A percentile compares a stretch with the other conserved stretches of the same genome.
Evolutionary conservation across 2,113 vertebrate genomes (phyloP).

Genomic region (Microtus montanus): DNA sequence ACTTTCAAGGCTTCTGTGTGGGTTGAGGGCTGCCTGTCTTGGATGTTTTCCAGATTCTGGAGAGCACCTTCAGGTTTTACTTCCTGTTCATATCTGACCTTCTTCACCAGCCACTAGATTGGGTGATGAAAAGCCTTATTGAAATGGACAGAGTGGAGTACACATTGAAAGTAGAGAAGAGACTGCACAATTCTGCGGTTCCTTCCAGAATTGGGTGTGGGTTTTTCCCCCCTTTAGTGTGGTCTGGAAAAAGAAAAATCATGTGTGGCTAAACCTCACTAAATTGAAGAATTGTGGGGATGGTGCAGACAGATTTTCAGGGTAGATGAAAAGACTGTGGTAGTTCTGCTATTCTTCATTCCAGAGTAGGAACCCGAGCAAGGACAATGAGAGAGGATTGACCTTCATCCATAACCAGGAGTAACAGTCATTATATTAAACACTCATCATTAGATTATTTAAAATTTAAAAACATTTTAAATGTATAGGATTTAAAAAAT

Average conservation of each 20-base stretch:
- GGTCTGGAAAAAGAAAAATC: constrained; percentile 30
- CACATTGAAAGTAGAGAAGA: constrained; percentile 8
- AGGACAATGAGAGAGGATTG: background rate
- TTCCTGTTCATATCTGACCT: background rate
- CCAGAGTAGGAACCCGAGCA: background rate
- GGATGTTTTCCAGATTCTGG: background rate
- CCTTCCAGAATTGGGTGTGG: background rate
- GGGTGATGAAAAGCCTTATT: background rate
- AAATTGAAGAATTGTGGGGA: constrained; percentile 52
- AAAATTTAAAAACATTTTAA: background rate
- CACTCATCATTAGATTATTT: background rate
- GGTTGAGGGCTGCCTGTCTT: background rate
- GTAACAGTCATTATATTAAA: background rate
- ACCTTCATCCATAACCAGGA: background rate
- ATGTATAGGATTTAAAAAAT: background rate
- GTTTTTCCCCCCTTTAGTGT: background rate
- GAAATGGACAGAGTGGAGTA: background rate
- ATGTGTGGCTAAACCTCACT: constrained; percentile 35
- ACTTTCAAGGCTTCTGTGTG: constrained; percentile 6
- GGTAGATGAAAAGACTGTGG: constrained; percentile 38
- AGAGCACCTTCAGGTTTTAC: background rate
- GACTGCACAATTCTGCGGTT: background rate
- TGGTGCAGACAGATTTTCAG: constrained; percentile 33
- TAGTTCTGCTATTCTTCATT: constrained; percentile 16
- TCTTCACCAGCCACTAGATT: background rate